These are phyloP conservation scores for Cebidichthys violaceus DNA, from an alignment of 2,113 vertebrate genomes.

Conservation along the genomic window DNA sequence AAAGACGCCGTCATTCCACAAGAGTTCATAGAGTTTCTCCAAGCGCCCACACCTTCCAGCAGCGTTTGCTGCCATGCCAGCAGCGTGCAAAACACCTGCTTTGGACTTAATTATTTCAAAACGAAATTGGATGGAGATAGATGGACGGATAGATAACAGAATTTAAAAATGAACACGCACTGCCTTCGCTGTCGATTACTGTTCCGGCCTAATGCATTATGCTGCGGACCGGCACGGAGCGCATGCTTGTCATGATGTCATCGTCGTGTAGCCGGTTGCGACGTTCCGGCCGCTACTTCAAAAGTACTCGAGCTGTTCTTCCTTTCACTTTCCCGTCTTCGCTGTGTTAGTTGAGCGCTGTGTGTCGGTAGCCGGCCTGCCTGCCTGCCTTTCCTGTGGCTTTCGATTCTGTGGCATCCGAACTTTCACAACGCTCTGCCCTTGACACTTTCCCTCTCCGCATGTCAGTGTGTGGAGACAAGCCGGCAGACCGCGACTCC, in stretches of 20 bases:
- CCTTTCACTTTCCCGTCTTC: background rate
- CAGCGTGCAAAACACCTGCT: background rate
- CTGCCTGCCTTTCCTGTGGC: slow-evolving; percentile 26
- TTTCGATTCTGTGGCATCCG: slow-evolving; percentile 32
- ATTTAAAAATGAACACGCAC: background rate
- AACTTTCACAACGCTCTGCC: slow-evolving; percentile 57
- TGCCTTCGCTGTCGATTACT: background rate
- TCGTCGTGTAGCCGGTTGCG: slow-evolving; percentile 8
- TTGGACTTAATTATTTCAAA: background rate
- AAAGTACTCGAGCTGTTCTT: background rate
- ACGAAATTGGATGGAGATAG: background rate
- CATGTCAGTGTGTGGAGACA: slow-evolving; percentile 4
- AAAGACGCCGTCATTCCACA: background rate
- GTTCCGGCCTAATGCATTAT: background rate
- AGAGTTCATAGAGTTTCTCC: no score
- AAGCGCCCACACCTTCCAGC: background rate
- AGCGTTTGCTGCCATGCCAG: background rate
- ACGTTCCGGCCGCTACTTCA: background rate
- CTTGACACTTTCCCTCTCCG: slow-evolving; percentile 49
- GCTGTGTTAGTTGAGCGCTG: background rate
- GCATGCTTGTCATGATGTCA: background rate
- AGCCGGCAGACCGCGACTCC: background rate
- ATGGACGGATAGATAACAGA: background rate
- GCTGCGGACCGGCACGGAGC: background rate
- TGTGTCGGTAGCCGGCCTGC: background rate